Evolutionary conservation across 2,113 vertebrate species (phyloP), one percentile per base, ranked within the genome.

Genomic region (Dolichotis patagonum): DNA sequence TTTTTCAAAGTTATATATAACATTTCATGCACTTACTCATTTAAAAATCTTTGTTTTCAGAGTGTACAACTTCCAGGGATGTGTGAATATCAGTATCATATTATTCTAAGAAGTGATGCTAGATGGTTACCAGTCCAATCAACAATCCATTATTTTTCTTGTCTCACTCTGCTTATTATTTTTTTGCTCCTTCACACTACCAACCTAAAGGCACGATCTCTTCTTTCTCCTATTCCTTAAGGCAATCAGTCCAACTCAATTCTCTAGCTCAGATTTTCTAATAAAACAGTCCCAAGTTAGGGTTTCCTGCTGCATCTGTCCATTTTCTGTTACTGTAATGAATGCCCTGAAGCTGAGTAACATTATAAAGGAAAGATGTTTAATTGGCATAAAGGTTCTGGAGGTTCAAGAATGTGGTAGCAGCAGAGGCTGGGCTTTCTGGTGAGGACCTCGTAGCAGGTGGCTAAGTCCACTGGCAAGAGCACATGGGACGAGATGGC

Each of bases 21-120:
- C 10, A 92, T 43, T 85, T 91, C 90, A 60, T 69, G 9, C 24
- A 91, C 82, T 80, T 84, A 89, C 7, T 28, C 38, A 95, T 90
- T 85, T 38, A 5, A 81, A 80, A 84, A 49, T 56, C 19, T 56
- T 43, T 63, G 38, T 87, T 93, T 93, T 85, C 43, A 65, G 46
- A 93, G 19, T 11, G 58, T 24, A 65, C 7, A 32, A 32, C 22
- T 86, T 88, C 28, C 62, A 10, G 12, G 20, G 14, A n/a, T 95
- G 5, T 86, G 1, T 88, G 63, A 92, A 94, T 52, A 80, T 30
- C 35, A 60, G 46, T 46, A 20, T 90, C 22, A 65, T 8, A 13
- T 12, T 54, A 5, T 73, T 86, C 88, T 28, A 35, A 94, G 49
- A 96, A 96, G 56, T 84, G 78, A 94, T 85, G 69, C 10, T 62